Conservation (phyloP, 2,888 invertebrate genomes). For the Psylliodes chrysocephalus region DNA sequence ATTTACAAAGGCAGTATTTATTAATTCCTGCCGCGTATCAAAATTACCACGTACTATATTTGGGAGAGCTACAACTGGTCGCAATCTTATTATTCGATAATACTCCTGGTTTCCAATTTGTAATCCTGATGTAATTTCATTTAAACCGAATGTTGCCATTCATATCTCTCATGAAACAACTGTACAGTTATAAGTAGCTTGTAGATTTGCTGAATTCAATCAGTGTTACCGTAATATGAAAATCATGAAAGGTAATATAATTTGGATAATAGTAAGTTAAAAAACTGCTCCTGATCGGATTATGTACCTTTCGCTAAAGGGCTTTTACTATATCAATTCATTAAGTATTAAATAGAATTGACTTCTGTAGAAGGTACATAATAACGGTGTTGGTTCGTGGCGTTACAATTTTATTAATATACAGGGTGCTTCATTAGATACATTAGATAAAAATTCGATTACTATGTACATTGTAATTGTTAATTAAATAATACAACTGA, state of each 20-base stretch:
- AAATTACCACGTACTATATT: conserved; percentile 9
- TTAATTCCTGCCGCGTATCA: conserved; percentile 5
- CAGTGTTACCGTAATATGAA: conserved; percentile 47
- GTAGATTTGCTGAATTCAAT: conserved; percentile 42
- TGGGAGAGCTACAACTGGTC: conserved; percentile 15
- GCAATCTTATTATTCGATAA: conserved; percentile 19
- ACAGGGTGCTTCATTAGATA: too few relatives aligned
- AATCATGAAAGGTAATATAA: conserved; percentile 55
- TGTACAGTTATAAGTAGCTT: conserved; percentile 41
- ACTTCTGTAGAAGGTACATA: too few relatives aligned
- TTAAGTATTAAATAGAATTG: background rate
- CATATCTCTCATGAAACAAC: conserved; percentile 22
- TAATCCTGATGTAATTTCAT: conserved; percentile 21
- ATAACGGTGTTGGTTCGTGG: too few relatives aligned
- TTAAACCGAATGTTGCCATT: conserved; percentile 15
- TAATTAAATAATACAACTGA: too few relatives aligned
- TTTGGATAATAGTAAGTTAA: conserved; percentile 55
- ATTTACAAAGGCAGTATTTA: conserved; percentile 4
- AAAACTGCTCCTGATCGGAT: conserved; percentile 49
- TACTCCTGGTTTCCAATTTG: conserved; percentile 7
- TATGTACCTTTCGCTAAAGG: background rate
- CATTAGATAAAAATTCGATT: too few relatives aligned
- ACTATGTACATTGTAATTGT: too few relatives aligned
- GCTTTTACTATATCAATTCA: background rate
- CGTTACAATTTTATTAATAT: too few relatives aligned